A percentile compares a stretch with the other conserved stretches of the same genome.
phyloP scores from a whole-genome alignment of 2,797 vertebrate genomes.

The Acanthurus leucopareius region DNA sequence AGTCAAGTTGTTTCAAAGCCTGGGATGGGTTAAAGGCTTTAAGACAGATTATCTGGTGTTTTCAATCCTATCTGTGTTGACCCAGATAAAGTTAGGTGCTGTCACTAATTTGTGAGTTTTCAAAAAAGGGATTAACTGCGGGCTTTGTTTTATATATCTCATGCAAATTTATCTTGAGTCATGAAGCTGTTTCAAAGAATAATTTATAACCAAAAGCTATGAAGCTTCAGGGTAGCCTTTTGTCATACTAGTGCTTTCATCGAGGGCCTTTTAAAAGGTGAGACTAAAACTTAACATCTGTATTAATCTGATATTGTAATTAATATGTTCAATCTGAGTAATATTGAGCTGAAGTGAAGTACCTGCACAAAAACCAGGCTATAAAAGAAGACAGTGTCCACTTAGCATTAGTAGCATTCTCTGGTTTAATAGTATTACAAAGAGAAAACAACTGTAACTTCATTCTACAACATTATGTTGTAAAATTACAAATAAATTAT shows the following conservation, averaged over 20 bases:
- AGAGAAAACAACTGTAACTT: too few relatives aligned
- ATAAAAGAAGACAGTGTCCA: too few relatives aligned
- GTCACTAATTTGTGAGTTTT: not conserved
- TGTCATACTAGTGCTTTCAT: not conserved
- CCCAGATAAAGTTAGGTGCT: not conserved
- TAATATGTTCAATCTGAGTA: too few relatives aligned
- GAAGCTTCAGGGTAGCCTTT: not conserved
- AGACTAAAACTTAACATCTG: not conserved
- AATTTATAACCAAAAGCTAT: not conserved
- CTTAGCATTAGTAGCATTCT: too few relatives aligned
- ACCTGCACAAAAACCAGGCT: too few relatives aligned
- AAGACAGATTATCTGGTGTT: not conserved
- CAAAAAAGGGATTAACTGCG: not conserved
- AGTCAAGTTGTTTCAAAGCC: not conserved
- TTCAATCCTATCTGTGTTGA: not conserved
- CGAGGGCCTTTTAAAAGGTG: not conserved
- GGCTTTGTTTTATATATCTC: not conserved
- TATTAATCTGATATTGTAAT: too few relatives aligned
- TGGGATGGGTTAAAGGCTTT: not conserved
- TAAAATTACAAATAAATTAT: too few relatives aligned
- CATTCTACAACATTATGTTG: too few relatives aligned
- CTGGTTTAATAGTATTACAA: too few relatives aligned
- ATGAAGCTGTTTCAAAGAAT: not conserved
- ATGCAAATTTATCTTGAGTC: constrained; percentile 1
- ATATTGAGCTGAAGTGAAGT: too few relatives aligned